Conservation (phyloP, 2,113 vertebrate species). For the Electrona antarctica region DNA sequence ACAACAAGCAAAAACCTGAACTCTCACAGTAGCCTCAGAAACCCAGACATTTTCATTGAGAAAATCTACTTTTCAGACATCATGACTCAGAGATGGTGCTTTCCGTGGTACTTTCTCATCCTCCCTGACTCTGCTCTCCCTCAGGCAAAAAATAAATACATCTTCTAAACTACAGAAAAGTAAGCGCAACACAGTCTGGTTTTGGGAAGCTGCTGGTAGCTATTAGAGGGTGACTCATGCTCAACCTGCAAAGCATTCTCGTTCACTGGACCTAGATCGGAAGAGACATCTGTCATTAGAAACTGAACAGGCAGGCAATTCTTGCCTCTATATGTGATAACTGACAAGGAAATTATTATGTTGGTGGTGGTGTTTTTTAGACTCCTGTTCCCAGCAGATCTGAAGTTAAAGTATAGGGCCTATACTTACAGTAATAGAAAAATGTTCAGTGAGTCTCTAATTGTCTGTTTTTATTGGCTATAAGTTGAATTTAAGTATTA, state of each 20-base stretch:
- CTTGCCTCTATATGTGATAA: not conserved
- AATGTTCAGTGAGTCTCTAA: not conserved
- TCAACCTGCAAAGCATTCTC: not conserved
- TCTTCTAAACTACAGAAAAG: slow-evolving; percentile 22
- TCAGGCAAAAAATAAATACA: slow-evolving; percentile 16
- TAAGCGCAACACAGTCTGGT: slow-evolving; percentile 14
- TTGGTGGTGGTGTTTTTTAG: too few species aligned
- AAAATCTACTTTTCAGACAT: too few species aligned
- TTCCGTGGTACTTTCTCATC: not conserved
- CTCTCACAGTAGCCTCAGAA: too few species aligned
- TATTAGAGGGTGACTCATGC: slow-evolving; percentile 14
- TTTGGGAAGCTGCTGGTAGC: slow-evolving; percentile 14
- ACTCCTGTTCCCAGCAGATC: too few species aligned
- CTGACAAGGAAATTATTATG: too few species aligned
- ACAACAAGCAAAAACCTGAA: too few species aligned
- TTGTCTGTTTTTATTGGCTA: not conserved
- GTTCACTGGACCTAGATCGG: not conserved
- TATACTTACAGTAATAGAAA: too few species aligned
- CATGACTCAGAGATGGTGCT: slow-evolving; percentile 21
- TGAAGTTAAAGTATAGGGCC: not conserved
- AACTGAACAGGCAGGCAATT: not conserved
- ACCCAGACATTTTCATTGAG: too few species aligned
- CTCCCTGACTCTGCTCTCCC: not conserved
- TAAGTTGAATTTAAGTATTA: not conserved
- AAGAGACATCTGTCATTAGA: not conserved